A percentile compares a stretch with the other conserved stretches of the same genome.
Evolutionary conservation across 1,140 invertebrate species (phyloP).

Genomic region (Drosophila azteca): DNA sequence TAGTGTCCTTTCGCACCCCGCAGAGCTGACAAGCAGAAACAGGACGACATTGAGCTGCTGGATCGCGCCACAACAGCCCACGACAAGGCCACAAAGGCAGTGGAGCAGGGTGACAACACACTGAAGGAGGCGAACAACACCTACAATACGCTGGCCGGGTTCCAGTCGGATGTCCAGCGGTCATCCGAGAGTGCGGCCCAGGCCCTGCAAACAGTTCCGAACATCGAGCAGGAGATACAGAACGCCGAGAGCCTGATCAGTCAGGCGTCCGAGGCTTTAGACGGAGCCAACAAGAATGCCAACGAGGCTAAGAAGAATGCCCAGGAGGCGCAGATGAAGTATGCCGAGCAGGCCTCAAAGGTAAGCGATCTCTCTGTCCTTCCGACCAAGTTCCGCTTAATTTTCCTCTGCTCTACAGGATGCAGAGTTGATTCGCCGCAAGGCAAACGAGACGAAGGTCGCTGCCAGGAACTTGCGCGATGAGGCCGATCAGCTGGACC

Average conservation of each 20-base stretch:
- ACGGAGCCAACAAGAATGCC: conserved; percentile 91
- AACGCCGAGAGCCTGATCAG: conserved; percentile 85
- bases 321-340: conserved; percentile 89
- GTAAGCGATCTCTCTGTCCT: conserved; percentile 83
- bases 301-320: conserved; percentile 90
- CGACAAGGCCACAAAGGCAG: conserved; percentile 91
- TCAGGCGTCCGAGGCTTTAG: conserved; percentile 87
- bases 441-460: conserved; percentile 90
- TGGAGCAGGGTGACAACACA: conserved; percentile 92
- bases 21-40: conserved; percentile 79
- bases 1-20: not conserved
- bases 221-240: conserved; percentile 87
- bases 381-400: not conserved
- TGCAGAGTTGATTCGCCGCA: conserved; percentile 90
- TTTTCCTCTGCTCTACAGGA: conserved; percentile 79
- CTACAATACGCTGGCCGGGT: conserved; percentile 90
- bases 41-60: conserved; percentile 84
- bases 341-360: conserved; percentile 89
- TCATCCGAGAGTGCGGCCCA: conserved; percentile 89
- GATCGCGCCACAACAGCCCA: conserved; percentile 88
- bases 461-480: conserved; percentile 90
- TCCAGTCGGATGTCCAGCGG: conserved; percentile 94
- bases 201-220: conserved; percentile 90
- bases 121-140: conserved; percentile 94
- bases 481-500: conserved; percentile 89